Conservation (phyloP, 2,797 vertebrate species). For the Podargus strigoides region DNA sequence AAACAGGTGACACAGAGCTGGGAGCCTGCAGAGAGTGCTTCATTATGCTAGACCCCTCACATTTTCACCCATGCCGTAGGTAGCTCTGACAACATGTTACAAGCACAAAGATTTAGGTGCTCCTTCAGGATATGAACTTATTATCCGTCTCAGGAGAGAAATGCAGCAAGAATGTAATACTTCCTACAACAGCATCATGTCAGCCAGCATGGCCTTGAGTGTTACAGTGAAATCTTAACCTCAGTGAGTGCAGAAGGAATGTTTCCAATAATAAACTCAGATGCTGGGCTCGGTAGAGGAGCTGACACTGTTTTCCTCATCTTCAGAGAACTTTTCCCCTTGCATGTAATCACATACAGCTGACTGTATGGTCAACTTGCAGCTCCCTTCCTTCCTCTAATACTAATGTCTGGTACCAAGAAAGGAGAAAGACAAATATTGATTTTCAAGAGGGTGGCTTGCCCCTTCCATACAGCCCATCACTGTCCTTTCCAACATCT, state of each 20-base stretch:
- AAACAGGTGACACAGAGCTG: neutral
- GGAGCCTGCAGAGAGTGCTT: neutral
- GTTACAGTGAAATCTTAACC: slow-evolving; percentile 26
- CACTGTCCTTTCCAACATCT: neutral
- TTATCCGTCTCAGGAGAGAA: neutral
- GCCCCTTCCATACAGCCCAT: neutral
- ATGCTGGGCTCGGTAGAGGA: neutral
- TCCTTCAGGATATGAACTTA: slow-evolving; percentile 27
- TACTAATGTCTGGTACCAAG: neutral
- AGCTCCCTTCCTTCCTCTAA: neutral
- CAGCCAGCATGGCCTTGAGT: neutral
- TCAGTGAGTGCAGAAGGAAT: neutral
- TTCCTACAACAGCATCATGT: slow-evolving; percentile 45
- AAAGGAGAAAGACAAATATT: neutral
- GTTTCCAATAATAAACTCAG: slow-evolving; percentile 21
- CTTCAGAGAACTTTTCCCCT: neutral
- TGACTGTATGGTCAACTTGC: neutral
- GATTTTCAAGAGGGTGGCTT: neutral
- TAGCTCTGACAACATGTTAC: neutral
- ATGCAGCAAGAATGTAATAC: slow-evolving; percentile 39
- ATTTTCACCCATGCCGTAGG: neutral
- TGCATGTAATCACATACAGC: neutral
- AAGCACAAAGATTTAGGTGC: slow-evolving; percentile 22
- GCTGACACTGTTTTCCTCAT: neutral
- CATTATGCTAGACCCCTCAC: neutral